These are phyloP conservation scores for Drosophila nigricruria DNA, from an alignment of 2,888 invertebrate species.

Conservation along the genomic window DNA sequence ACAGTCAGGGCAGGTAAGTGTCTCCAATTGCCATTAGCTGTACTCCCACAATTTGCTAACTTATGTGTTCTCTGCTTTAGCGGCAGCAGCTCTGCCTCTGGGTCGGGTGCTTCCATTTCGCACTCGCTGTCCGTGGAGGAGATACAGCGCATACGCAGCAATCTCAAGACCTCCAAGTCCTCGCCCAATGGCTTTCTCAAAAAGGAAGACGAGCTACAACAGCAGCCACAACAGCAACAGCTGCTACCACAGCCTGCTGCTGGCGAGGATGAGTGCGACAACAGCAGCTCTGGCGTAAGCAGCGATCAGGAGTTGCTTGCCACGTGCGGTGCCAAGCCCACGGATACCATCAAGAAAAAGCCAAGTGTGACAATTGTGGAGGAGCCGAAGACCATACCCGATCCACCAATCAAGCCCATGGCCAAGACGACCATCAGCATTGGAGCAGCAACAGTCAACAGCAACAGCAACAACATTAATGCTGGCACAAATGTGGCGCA, in stretches of 20 bases:
- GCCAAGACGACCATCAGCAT: conserved; percentile 75
- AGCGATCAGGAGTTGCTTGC: conserved; percentile 91
- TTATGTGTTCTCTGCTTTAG: conserved; percentile 79
- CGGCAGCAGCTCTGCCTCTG: conserved; percentile 87
- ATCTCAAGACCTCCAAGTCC: conserved; percentile 94
- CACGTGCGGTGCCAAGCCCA: conserved; percentile 85
- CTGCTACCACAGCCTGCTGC: conserved; percentile 38
- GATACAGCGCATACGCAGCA: conserved; percentile 93
- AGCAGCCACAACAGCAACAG: conserved; percentile 26
- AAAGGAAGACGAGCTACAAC: conserved; percentile 84
- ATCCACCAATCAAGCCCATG: conserved; percentile 61
- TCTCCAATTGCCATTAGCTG: not conserved
- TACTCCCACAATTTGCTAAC: not conserved
- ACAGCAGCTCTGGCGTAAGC: conserved; percentile 94
- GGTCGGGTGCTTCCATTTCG: conserved; percentile 90
- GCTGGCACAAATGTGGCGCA: conserved; percentile 59
- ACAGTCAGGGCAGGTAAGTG: conserved; percentile 89
- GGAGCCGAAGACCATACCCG: conserved; percentile 78
- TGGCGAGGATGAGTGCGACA: conserved; percentile 91
- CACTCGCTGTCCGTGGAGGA: conserved; percentile 95
- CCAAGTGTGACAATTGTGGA: conserved; percentile 82
- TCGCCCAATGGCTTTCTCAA: conserved; percentile 92
- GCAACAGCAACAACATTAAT: conserved; percentile 33
- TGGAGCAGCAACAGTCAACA: conserved; percentile 33
- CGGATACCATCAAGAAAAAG: conserved; percentile 85